phyloP scores from a whole-genome alignment of 2,113 vertebrate species.

The Casuarius casuarius region DNA sequence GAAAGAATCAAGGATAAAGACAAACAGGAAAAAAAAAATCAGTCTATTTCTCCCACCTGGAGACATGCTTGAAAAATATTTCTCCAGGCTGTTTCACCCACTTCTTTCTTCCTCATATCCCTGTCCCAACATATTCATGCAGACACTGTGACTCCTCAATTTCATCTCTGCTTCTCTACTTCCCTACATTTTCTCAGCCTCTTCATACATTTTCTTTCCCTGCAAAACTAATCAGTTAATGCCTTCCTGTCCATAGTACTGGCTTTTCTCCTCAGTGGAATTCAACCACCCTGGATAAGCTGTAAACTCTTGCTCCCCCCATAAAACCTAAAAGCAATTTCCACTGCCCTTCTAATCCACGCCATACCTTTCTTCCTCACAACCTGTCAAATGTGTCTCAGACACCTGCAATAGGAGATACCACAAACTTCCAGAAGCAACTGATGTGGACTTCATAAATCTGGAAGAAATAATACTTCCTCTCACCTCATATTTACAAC shows the following conservation, averaged over 20 bases:
- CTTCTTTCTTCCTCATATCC: not conserved
- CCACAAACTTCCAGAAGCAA: not conserved
- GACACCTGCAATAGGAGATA: not conserved
- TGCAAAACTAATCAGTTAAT: not conserved
- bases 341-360: not conserved
- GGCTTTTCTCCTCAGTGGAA: not conserved
- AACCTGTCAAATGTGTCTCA: not conserved
- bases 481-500: not conserved
- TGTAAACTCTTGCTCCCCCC: not conserved
- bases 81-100: not conserved
- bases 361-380: not conserved
- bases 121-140: not conserved
- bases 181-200: not conserved
- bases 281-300: not conserved
- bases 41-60: not conserved
- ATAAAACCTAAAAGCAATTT: not conserved
- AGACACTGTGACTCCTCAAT: not conserved
- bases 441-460: not conserved
- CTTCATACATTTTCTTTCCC: not conserved
- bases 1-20: not conserved
- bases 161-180: not conserved
- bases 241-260: not conserved
- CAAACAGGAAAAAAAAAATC: not conserved
- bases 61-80: not conserved
- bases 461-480: not conserved